These are phyloP conservation scores for Brachypodius melanocephalos DNA, from an alignment of 2,113 vertebrate species.

Conservation along the genomic window DNA sequence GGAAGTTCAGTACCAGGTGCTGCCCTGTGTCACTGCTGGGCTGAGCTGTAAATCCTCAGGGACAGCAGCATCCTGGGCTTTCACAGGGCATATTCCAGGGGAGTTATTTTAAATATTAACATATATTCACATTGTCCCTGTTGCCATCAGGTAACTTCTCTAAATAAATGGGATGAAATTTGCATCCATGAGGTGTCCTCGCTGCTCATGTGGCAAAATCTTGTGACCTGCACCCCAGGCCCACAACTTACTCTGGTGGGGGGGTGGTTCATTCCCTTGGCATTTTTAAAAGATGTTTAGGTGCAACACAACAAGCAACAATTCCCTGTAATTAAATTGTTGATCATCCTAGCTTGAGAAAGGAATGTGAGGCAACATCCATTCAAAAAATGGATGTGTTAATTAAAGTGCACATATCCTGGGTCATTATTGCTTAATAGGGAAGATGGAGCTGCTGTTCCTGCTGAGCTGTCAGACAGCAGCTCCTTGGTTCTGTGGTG, in stretches of 20 bases:
- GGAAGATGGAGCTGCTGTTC: background rate
- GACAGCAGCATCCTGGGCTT: background rate
- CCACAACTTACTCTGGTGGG: rapidly evolving
- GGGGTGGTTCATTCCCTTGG: background rate
- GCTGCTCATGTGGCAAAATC: background rate
- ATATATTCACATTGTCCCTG: background rate
- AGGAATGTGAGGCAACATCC: background rate
- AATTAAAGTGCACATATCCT: background rate
- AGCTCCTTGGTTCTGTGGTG: background rate
- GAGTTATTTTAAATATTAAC: background rate
- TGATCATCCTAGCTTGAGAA: background rate
- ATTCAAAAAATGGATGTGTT: background rate
- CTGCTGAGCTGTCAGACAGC: background rate
- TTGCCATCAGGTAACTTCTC: background rate
- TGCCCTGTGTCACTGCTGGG: background rate
- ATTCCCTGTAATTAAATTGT: background rate
- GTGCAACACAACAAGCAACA: background rate
- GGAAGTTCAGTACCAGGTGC: background rate
- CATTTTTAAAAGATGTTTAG: background rate
- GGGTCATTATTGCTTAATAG: background rate
- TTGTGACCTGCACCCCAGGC: background rate
- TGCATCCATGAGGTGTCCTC: background rate
- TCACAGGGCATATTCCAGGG: background rate
- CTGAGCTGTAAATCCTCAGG: background rate
- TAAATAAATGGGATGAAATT: background rate